These are phyloP conservation scores for Papilio polytes DNA, from an alignment of 1,140 invertebrate genomes.

Conservation along the genomic window DNA sequence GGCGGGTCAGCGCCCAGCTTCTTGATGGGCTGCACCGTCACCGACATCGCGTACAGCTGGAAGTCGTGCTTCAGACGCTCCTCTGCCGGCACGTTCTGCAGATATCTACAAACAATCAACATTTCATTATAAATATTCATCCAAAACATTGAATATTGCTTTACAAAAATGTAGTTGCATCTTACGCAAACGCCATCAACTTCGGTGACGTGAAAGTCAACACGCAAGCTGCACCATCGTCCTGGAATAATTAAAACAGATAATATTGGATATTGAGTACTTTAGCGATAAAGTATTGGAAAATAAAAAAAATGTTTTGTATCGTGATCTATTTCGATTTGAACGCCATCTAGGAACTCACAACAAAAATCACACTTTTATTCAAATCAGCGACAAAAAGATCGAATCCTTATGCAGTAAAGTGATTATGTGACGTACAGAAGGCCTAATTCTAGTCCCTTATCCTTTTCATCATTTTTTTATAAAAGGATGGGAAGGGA, in stretches of 20 bases:
- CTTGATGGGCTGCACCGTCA: conserved; percentile 65
- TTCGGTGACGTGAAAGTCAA: conserved; percentile 74
- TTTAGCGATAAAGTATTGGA: no score
- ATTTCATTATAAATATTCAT: background rate
- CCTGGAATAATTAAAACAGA: conserved; percentile 49
- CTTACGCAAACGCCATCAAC: conserved; percentile 74
- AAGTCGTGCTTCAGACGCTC: conserved; percentile 67
- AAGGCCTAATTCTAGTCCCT: no score
- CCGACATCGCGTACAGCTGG: conserved; percentile 65
- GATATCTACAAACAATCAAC: conserved; percentile 53
- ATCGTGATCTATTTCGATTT: no score
- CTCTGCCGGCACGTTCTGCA: conserved; percentile 66
- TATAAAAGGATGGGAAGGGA: no score
- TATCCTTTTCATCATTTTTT: no score
- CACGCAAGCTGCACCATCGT: conserved; percentile 72
- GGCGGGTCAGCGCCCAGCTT: conserved; percentile 64
- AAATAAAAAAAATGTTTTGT: no score
- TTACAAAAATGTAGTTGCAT: conserved; percentile 29
- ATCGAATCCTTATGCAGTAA: no score
- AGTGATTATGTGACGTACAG: no score
- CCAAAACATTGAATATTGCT: background rate
- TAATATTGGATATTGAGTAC: background rate
- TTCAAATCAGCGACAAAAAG: background rate
- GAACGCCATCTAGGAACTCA: no score
- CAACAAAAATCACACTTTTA: no score